These are phyloP conservation scores for Papilio dardanus DNA, from an alignment of 1,140 invertebrate genomes.

Conservation along the genomic window DNA sequence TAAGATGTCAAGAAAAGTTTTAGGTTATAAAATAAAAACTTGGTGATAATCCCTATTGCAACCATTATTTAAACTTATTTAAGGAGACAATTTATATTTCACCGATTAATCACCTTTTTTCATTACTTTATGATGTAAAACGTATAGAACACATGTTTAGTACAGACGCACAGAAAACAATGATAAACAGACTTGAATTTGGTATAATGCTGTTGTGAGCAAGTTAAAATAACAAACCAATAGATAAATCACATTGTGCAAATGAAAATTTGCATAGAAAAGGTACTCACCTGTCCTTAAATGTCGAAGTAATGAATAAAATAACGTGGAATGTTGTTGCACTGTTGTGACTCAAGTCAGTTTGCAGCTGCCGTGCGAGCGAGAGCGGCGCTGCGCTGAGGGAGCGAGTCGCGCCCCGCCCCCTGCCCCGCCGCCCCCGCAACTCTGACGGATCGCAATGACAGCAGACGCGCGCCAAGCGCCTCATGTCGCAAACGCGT, in stretches of 20 bases:
- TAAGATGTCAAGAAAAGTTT: constrained; percentile 38
- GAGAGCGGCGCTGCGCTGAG: constrained; percentile 46
- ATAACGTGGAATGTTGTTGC: constrained; percentile 32
- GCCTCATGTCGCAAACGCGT: constrained; percentile 65
- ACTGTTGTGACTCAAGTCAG: constrained; percentile 74
- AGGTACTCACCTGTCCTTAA: constrained; percentile 29
- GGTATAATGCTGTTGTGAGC: not conserved
- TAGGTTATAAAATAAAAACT: constrained; percentile 24
- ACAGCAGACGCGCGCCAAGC: constrained; percentile 71
- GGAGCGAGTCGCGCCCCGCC: constrained; percentile 70
- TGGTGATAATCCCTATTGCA: not conserved
- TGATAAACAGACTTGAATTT: constrained; percentile 8
- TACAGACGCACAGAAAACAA: constrained; percentile 60
- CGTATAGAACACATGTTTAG: constrained; percentile 39
- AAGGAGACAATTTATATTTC: constrained; percentile 11
- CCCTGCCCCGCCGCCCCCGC: constrained; percentile 60
- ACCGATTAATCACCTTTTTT: constrained; percentile 10
- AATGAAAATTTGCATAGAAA: not conserved
- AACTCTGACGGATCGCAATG: constrained; percentile 62
- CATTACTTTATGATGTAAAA: not conserved
- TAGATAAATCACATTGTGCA: not conserved
- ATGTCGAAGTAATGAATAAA: constrained; percentile 34
- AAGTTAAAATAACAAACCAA: not conserved
- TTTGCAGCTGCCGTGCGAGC: constrained; percentile 55
- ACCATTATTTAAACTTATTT: not conserved